Conservation (phyloP, 2,113 vertebrate genomes). For the Struthio camelus region DNA sequence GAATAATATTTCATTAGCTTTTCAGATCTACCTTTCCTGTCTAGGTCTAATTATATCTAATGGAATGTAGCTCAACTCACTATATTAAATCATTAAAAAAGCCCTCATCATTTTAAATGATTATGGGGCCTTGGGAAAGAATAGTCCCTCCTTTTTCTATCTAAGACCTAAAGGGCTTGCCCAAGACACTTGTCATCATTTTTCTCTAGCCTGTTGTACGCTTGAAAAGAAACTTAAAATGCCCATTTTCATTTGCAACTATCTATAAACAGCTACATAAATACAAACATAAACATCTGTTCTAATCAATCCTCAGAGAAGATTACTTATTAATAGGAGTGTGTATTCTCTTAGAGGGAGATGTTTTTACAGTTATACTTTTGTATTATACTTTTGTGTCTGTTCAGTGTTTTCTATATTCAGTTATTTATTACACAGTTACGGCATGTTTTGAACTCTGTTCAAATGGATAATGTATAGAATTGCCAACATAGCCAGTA, state of each 20-base stretch:
- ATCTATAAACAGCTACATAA: conserved; percentile 49
- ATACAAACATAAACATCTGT: conserved; percentile 61
- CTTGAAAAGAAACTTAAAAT: conserved; percentile 47
- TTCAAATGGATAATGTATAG: neutral
- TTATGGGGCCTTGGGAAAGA: conserved; percentile 64
- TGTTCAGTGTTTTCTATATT: neutral
- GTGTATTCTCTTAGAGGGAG: neutral
- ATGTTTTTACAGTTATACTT: neutral
- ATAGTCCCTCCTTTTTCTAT: conserved; percentile 33
- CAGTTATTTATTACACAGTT: neutral
- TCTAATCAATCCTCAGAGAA: conserved; percentile 57
- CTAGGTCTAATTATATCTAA: conserved; percentile 87
- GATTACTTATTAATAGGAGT: conserved; percentile 34
- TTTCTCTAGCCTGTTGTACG: conserved; percentile 34
- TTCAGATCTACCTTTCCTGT: conserved; percentile 86
- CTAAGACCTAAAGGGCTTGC: conserved; percentile 44
- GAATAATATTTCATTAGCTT: conserved; percentile 88
- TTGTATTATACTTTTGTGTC: neutral
- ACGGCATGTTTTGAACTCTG: neutral
- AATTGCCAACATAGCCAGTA: neutral
- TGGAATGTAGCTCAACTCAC: conserved; percentile 87
- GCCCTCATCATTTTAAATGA: conserved; percentile 71
- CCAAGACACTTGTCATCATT: conserved; percentile 27
- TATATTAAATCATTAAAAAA: conserved; percentile 83
- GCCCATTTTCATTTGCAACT: conserved; percentile 61